phyloP scores from a whole-genome alignment of 35 echinoderm and acorn worm genomes.

The Heliocidaris tuberculata region DNA sequence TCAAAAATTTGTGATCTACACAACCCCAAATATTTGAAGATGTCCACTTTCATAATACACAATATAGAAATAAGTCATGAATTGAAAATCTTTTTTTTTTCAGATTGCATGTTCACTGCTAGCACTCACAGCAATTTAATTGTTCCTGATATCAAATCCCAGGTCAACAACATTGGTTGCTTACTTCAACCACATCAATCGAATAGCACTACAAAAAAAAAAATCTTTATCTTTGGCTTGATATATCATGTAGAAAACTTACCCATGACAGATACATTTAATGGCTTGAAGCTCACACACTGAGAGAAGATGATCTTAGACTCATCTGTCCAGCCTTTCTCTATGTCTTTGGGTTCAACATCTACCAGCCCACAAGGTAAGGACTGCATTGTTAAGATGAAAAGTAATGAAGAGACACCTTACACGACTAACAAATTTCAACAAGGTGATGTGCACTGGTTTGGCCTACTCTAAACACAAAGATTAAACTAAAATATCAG shows the following conservation, averaged over 20 bases:
- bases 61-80: too few relatives aligned
- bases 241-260: background rate
- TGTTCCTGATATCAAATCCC: too few relatives aligned
- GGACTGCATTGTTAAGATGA: slow-evolving; percentile 53
- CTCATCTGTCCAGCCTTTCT: slow-evolving; percentile 73
- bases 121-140: too few relatives aligned
- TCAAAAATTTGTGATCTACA: too few relatives aligned
- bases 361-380: slow-evolving; percentile 74
- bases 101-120: too few relatives aligned
- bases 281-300: slow-evolving; percentile 62
- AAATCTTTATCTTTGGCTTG: background rate
- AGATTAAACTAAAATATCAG: background rate
- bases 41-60: too few relatives aligned
- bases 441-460: background rate
- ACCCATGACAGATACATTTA: slow-evolving; percentile 67
- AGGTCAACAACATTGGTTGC: too few relatives aligned
- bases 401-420: slow-evolving; percentile 8
- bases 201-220: too few relatives aligned
- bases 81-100: too few relatives aligned
- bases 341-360: slow-evolving; percentile 62
- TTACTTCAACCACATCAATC: too few relatives aligned
- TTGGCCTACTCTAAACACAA: background rate
- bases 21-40: too few relatives aligned
- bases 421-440: background rate
- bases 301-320: slow-evolving; percentile 55